These are phyloP conservation scores for Caradrina clavipalpis DNA, from an alignment of 2,888 invertebrate genomes.

Conservation along the genomic window DNA sequence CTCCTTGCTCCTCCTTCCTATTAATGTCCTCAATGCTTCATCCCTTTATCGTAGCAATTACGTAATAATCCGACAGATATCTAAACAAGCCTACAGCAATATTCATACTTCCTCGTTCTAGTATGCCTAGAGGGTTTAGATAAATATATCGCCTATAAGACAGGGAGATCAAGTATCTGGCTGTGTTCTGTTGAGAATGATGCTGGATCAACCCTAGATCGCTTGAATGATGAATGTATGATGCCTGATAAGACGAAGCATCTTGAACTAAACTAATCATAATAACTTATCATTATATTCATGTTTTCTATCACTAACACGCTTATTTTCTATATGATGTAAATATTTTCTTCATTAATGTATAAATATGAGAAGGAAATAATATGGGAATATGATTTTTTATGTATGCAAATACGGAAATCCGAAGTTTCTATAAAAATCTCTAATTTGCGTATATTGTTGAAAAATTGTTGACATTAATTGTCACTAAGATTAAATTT, in stretches of 20 bases:
- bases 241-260: constrained; percentile 24
- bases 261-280: background rate
- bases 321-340: no score
- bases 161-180: constrained; percentile 50
- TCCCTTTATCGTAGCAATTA: constrained; percentile 40
- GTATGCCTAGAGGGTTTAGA: constrained; percentile 37
- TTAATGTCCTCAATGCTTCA: constrained; percentile 49
- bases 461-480: no score
- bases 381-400: no score
- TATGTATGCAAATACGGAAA: no score
- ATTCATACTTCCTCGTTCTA: constrained; percentile 45
- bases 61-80: constrained; percentile 41
- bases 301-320: no score
- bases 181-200: constrained; percentile 17
- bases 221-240: constrained; percentile 41
- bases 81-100: constrained; percentile 42
- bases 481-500: no score
- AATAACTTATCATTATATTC: background rate
- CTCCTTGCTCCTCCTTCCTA: constrained; percentile 1
- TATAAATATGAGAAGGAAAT: no score
- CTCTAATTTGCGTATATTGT: no score
- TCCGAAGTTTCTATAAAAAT: no score
- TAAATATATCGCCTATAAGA: constrained; percentile 41
- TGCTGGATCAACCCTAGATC: constrained; percentile 6
- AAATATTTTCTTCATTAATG: no score